Base-by-base conservation (phyloP, 2,113 vertebrate genomes). In the Podarcis raffonei region DNA sequence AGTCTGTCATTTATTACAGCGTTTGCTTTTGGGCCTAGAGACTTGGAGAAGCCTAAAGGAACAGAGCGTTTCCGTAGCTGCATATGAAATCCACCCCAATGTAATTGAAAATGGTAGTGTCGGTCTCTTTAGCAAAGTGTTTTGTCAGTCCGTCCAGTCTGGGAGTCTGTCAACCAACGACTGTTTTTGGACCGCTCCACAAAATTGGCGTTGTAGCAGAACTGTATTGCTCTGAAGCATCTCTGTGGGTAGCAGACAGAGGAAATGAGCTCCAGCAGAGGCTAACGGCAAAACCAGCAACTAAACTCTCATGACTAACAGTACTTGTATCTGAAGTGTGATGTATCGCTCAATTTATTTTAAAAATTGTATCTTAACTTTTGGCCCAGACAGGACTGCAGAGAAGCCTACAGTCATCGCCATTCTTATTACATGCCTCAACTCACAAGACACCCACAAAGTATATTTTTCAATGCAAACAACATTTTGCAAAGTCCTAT, bases 1-100 rank as follows among this genome's bases (percentile, higher is more conserved):
- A 94, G 93, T 97, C 96, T 97, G 96, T 94, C 96, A 89, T 95
- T 96, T 95, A 96, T 96, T 97, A 95, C 92, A 95, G 94, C 84
- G 1, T 93, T 94, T 90, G 75, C 94, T 96, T 16, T n/a, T 27
- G 30, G 90, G 74, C 93, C 92, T 88, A 88, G 89, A 93, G 15
- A 92, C 72, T 88, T 81, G 86, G 89, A 86, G 87, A 89, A 0
- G 48, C 89, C 0, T 35, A 90, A 42, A 37, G 74, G 78, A 59
- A 86, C 32, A n/a, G 53, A 66, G 69, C 72, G 88, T 94, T 93
- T 66, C 66, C 91, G 89, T 91, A 78, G 53, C 13, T 90, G 91
- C 94, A 90, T 92, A 94, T 92, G 94, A 91, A 81, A 88, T 93
- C 87, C 39, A 74, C 72, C 72, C 78, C 69, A 68, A 2, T 90